phyloP scores from a whole-genome alignment of 1,140 invertebrate species.

The Lordiphosa clarofinis region DNA sequence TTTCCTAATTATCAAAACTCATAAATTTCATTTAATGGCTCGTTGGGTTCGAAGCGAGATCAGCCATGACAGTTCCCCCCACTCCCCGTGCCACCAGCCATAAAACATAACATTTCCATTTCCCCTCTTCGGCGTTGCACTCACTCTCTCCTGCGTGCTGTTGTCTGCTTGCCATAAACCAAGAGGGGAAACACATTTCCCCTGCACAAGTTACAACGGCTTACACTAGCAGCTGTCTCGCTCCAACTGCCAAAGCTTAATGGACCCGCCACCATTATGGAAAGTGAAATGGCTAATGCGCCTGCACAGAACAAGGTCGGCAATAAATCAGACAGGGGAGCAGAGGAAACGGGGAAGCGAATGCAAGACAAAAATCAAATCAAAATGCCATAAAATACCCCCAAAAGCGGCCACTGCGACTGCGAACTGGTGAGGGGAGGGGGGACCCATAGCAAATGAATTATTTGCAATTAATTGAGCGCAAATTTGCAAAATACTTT shows the following conservation, averaged over 20 bases:
- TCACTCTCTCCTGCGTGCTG: not conserved
- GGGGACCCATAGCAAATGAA: constrained; percentile 60
- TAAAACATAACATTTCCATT: constrained; percentile 15
- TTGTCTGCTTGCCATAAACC: constrained; percentile 50
- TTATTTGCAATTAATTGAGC: constrained; percentile 78
- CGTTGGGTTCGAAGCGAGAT: constrained; percentile 17
- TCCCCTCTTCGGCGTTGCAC: constrained; percentile 54
- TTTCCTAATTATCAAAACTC: constrained; percentile 67
- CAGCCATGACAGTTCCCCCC: constrained; percentile 12
- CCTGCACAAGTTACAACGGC: constrained; percentile 45
- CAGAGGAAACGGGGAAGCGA: constrained; percentile 17
- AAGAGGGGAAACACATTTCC: constrained; percentile 51
- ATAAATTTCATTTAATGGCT: constrained; percentile 53
- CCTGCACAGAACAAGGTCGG: constrained; percentile 80
- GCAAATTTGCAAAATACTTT: constrained; percentile 78
- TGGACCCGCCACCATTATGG: constrained; percentile 69
- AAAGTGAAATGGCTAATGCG: constrained; percentile 79
- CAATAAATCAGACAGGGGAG: constrained; percentile 72
- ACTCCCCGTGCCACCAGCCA: not conserved
- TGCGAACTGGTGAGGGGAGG: constrained; percentile 2
- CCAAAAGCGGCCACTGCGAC: constrained; percentile 6
- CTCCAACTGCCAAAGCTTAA: constrained; percentile 42
- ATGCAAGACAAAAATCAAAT: constrained; percentile 66
- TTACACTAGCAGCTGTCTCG: constrained; percentile 40
- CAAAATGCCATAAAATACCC: constrained; percentile 77